A percentile compares a stretch with the other conserved stretches of the same genome.
Evolutionary conservation across 92 coral and sea anemone genomes (phyloP).

Genomic region (Palythoa heliodiscus): DNA sequence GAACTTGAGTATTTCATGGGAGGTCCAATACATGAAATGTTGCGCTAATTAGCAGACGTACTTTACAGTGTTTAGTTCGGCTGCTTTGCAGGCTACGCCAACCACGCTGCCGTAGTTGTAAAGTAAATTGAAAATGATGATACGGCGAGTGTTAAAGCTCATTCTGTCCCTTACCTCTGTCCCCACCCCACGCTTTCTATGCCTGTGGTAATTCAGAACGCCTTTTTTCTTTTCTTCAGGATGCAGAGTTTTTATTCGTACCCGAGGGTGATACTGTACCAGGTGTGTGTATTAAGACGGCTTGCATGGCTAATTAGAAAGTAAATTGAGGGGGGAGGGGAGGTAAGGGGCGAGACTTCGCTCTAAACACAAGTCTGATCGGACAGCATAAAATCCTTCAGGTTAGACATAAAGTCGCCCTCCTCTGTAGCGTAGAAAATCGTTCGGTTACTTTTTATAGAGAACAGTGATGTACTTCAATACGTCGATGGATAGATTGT

Average conservation of each 20-base stretch:
- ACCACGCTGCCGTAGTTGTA: no score
- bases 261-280: slow-evolving; percentile 20
- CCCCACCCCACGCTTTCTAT: background rate
- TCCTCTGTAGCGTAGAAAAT: background rate
- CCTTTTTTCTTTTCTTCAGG: background rate
- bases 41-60: no score
- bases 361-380: background rate
- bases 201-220: background rate
- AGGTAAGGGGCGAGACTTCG: background rate
- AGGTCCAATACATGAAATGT: no score
- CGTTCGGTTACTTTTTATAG: no score
- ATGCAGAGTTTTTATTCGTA: slow-evolving; percentile 11
- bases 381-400: background rate
- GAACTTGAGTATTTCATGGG: no score
- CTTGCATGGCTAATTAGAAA: background rate
- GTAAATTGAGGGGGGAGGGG: background rate
- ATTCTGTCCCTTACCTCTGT: background rate
- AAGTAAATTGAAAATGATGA: background rate
- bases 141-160: background rate
- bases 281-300: background rate
- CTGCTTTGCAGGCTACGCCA: no score
- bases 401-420: no score
- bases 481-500: no score
- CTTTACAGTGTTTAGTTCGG: no score
- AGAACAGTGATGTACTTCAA: no score